Evolutionary conservation across 1,140 invertebrate genomes (phyloP).

Genomic region (Cataglyphis hispanica): DNA sequence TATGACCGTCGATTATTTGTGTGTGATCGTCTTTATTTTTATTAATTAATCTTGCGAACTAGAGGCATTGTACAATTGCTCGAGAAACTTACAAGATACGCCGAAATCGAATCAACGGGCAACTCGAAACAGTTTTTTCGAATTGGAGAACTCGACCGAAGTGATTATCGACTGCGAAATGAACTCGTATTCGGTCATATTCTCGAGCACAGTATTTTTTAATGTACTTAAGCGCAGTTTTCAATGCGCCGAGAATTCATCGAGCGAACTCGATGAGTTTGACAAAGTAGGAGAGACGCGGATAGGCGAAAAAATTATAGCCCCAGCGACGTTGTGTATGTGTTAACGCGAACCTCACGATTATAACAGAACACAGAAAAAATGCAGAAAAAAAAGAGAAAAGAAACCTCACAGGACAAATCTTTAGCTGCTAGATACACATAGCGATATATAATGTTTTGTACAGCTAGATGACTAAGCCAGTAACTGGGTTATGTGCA

Average conservation of each 20-base stretch:
- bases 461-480: constrained; percentile 86
- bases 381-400: constrained; percentile 42
- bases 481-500: constrained; percentile 86
- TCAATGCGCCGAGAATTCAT: constrained; percentile 53
- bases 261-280: constrained; percentile 30
- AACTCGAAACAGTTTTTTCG: background rate
- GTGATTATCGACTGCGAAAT: background rate
- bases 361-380: constrained; percentile 40
- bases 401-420: constrained; percentile 84
- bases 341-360: constrained; percentile 44
- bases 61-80: constrained; percentile 32
- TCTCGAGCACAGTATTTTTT: constrained; percentile 82
- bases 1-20: constrained; percentile 52
- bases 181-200: constrained; percentile 61
- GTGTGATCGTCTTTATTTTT: constrained; percentile 58
- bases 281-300: constrained; percentile 42
- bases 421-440: constrained; percentile 82
- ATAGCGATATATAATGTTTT: constrained; percentile 86
- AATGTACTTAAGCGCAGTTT: constrained; percentile 82
- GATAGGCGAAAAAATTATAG: constrained; percentile 8
- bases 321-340: constrained; percentile 20
- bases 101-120: constrained; percentile 33
- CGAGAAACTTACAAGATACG: constrained; percentile 64
- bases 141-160: background rate
- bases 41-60: constrained; percentile 25